These are phyloP conservation scores for Adela reaumurella DNA, from an alignment of 2,888 invertebrate genomes.

Conservation along the genomic window DNA sequence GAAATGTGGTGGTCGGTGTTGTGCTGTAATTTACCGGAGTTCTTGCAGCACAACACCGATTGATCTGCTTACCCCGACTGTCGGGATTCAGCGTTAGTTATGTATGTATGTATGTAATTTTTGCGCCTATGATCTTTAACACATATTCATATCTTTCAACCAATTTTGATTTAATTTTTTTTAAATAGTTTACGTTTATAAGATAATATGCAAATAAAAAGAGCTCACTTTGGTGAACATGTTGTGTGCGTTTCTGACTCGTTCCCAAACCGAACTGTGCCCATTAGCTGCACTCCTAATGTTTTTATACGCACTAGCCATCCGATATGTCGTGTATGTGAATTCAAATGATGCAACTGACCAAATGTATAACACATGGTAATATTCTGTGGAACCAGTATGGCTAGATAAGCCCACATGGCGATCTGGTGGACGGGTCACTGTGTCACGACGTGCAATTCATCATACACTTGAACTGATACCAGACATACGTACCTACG, in stretches of 20 bases:
- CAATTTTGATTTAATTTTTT: no score
- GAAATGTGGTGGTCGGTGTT: no score
- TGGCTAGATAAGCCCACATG: not conserved
- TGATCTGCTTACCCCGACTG: no score
- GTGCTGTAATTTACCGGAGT: no score
- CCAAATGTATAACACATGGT: not conserved
- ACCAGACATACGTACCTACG: not conserved
- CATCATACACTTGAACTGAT: not conserved
- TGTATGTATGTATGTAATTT: no score
- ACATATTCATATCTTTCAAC: no score
- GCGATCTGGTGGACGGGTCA: not conserved
- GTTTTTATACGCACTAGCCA: not conserved
- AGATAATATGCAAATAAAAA: conserved; percentile 10
- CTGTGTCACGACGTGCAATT: not conserved
- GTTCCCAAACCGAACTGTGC: not conserved
- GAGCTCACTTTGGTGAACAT: conserved; percentile 46
- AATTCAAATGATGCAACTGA: not conserved
- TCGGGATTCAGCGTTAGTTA: no score
- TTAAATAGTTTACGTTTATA: no score
- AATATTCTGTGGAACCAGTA: not conserved
- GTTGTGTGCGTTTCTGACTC: conserved; percentile 18
- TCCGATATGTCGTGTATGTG: not conserved
- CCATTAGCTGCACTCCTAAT: not conserved
- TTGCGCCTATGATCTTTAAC: no score
- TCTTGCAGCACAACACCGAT: no score